Conservation (phyloP, 1,140 invertebrate species). For the Carposina sasakii region DNA sequence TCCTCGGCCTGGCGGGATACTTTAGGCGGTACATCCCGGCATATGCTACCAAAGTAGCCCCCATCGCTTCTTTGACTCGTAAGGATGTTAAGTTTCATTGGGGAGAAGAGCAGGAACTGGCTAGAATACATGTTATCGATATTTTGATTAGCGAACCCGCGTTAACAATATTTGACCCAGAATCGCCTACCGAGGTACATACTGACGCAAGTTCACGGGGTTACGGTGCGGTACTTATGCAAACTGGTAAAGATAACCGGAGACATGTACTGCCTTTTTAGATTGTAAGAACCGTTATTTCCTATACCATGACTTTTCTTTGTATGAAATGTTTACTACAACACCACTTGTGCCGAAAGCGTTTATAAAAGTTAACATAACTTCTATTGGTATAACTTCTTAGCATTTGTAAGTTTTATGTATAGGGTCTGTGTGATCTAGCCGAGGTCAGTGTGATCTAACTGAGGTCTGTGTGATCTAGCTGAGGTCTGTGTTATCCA, state of each 20-base stretch:
- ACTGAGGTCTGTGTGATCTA: too few relatives aligned
- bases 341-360: too few relatives aligned
- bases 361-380: too few relatives aligned
- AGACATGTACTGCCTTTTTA: conserved; percentile 34
- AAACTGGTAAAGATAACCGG: conserved; percentile 15
- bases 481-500: too few relatives aligned
- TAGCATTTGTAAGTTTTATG: too few relatives aligned
- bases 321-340: too few relatives aligned
- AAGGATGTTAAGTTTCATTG: conserved; percentile 15
- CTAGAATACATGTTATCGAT: background rate
- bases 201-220: conserved; percentile 35
- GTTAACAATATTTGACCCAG: conserved; percentile 24
- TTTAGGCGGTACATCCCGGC: conserved; percentile 36
- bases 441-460: too few relatives aligned
- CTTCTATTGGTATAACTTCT: too few relatives aligned
- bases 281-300: too few relatives aligned
- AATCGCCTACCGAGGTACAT: conserved; percentile 30
- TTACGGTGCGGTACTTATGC: conserved; percentile 28
- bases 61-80: conserved; percentile 23
- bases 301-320: too few relatives aligned
- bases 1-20: conserved; percentile 37
- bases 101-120: background rate
- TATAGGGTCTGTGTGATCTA: too few relatives aligned
- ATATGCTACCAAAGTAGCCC: conserved; percentile 20
- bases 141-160: conserved; percentile 14